Evolutionary conservation across 2,113 vertebrate genomes (phyloP).

Genomic region (Calidris pygmaea): DNA sequence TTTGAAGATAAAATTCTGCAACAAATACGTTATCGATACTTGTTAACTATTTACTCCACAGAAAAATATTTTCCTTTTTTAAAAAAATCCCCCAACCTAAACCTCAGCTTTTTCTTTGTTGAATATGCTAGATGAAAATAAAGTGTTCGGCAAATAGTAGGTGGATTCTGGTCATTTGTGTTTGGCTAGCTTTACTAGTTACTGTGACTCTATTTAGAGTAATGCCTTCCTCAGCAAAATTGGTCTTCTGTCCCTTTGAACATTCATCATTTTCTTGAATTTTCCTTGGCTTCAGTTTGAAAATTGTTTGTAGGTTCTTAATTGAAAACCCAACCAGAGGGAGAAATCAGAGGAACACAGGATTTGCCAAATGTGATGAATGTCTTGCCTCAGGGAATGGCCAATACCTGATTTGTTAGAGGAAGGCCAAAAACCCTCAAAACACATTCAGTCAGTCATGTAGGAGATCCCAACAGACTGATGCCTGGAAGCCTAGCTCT

Average conservation of each 20-base stretch:
- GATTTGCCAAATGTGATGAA: conserved; percentile 18
- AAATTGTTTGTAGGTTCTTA: conserved; percentile 25
- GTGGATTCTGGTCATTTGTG: background rate
- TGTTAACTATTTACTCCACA: background rate
- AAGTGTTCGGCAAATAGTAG: background rate
- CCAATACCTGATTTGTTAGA: conserved; percentile 11
- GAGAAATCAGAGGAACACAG: background rate
- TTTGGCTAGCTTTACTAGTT: background rate
- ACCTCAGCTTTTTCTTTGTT: background rate
- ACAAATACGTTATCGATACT: background rate
- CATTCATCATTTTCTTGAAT: background rate
- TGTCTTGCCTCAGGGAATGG: background rate
- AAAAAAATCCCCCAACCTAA: background rate
- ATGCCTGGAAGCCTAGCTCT: background rate
- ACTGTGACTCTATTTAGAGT: background rate
- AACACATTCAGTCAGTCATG: background rate
- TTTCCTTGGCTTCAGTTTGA: background rate
- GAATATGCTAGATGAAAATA: background rate
- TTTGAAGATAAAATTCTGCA: background rate
- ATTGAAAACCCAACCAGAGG: background rate
- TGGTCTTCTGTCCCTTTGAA: background rate
- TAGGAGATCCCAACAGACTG: background rate
- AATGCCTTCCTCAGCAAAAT: background rate
- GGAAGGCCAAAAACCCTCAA: background rate
- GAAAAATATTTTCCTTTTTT: background rate